phyloP scores from a whole-genome alignment of 1,140 invertebrate species.

The Apis mellifera region Amel_HAv3.1 CM009933.2:12662501-12663000 shows the following conservation, averaged over 20 bases:
- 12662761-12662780: conserved; percentile 51
- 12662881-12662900: not conserved
- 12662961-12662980: too few relatives aligned
- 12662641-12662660: not conserved
- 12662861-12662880: too few relatives aligned
- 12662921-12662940: conserved; percentile 16
- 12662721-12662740: conserved; percentile 51
- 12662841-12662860: not conserved
- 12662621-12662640: conserved; percentile 3
- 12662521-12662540: not conserved
- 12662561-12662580: not conserved
- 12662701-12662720: conserved; percentile 53
- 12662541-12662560: not conserved
- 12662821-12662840: not conserved
- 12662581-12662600: not conserved
- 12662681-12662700: conserved; percentile 25
- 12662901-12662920: not conserved
- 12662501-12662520: not conserved
- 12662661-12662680: conserved; percentile 29
- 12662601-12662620: not conserved
- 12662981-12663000: not conserved
- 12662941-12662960: too few relatives aligned
- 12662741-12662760: conserved; percentile 59
- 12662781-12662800: conserved; percentile 23
- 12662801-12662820: not conserved